Evolutionary conservation across 2,797 vertebrate genomes (phyloP).

Genomic region (Phoeniculus purpureus): DNA sequence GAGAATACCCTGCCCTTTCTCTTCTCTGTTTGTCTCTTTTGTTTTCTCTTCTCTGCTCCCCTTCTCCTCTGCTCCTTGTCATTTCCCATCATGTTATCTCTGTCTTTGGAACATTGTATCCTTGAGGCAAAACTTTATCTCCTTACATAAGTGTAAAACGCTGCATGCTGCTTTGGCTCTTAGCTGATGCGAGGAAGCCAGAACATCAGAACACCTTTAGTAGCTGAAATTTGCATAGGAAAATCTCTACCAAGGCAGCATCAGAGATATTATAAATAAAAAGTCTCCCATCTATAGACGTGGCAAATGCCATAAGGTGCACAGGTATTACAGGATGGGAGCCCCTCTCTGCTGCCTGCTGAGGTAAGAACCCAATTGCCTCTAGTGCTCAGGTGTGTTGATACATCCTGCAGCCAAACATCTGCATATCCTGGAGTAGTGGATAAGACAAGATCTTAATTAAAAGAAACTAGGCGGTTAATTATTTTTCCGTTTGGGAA

Average conservation of each 20-base stretch:
- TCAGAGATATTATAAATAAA: background rate
- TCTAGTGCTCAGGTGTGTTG: conserved; percentile 67
- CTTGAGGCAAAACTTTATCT: conserved; percentile 51
- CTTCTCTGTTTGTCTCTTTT: background rate
- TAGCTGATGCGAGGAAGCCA: background rate
- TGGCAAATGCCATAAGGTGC: background rate
- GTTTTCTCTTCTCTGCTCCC: background rate
- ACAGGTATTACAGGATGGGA: background rate
- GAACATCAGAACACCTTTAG: background rate
- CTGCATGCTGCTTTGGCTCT: background rate
- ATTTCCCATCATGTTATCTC: conserved; percentile 40
- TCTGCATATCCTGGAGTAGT: conserved; percentile 53
- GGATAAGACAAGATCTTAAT: conserved; percentile 47
- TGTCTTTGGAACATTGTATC: conserved; percentile 38
- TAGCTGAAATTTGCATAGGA: background rate
- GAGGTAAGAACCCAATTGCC: conserved; percentile 11
- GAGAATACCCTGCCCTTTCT: background rate
- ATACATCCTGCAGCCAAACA: conserved; percentile 46
- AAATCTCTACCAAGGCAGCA: conserved; percentile 3
- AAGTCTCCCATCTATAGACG: background rate
- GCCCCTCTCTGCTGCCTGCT: background rate
- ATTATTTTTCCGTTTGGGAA: conserved; percentile 28
- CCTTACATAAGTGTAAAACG: background rate
- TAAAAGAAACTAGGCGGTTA: conserved; percentile 31
- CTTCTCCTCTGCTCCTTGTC: conserved; percentile 37